phyloP scores from a whole-genome alignment of 2,888 invertebrate genomes.

The Eueremaeus valkanovi region DNA sequence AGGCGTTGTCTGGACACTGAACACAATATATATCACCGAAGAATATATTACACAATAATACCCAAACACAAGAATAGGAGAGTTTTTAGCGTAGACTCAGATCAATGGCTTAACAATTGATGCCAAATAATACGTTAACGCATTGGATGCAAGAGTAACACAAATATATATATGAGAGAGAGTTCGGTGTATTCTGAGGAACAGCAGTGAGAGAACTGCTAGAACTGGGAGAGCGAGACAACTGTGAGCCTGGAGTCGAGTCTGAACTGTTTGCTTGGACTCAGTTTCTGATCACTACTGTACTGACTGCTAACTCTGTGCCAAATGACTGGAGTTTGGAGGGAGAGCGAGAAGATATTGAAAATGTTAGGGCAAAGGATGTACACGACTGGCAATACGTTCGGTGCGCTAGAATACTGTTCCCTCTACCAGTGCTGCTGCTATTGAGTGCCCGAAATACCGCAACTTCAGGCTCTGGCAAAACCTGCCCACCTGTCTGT shows the following conservation, averaged over 20 bases:
- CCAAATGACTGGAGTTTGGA: background rate
- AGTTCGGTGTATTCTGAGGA: background rate
- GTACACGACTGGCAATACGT: background rate
- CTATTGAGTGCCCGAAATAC: conserved; percentile 11
- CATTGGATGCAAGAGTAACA: background rate
- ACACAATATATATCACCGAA: conserved; percentile 30
- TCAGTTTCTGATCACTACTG: conserved; percentile 22
- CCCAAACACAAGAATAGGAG: too few species aligned
- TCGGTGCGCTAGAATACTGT: background rate
- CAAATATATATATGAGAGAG: background rate
- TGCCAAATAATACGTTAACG: background rate
- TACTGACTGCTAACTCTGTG: conserved; percentile 20
- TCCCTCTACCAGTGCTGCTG: conserved; percentile 15
- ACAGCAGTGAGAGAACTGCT: background rate
- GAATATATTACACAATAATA: conserved; percentile 22
- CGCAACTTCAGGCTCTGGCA: background rate
- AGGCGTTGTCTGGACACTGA: conserved; percentile 28
- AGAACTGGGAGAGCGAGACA: background rate
- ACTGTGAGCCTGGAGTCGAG: background rate
- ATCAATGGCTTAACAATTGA: conserved; percentile 18
- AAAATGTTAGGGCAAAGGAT: conserved; percentile 10
- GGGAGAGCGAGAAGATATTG: conserved; percentile 14
- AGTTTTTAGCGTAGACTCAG: background rate
- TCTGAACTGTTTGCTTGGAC: background rate
- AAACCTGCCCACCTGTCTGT: conserved; percentile 33